Conservation (phyloP, 2,113 vertebrate genomes). For the Raja brachyura region DNA sequence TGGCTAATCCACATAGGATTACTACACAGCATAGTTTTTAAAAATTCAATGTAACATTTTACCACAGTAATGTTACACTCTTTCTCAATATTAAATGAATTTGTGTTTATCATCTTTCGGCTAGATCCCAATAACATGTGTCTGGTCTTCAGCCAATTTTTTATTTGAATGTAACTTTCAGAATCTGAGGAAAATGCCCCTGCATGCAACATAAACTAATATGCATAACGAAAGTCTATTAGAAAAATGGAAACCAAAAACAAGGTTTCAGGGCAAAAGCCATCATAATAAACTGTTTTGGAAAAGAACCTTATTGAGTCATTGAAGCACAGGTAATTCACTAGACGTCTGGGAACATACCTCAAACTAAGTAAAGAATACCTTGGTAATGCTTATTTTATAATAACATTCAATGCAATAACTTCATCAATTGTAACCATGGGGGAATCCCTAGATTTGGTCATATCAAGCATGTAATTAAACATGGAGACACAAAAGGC, state of each 20-base stretch:
- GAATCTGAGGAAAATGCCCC: background rate
- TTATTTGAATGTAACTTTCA: background rate
- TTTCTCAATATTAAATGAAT: conserved; percentile 13
- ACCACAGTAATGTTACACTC: conserved; percentile 24
- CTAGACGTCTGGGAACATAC: background rate
- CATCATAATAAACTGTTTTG: background rate
- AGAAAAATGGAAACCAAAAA: conserved; percentile 5
- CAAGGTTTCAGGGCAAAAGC: background rate
- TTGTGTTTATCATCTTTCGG: background rate
- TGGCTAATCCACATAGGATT: conserved; percentile 17
- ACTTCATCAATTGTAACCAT: background rate
- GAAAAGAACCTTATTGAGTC: background rate
- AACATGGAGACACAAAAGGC: background rate
- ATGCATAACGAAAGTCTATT: background rate
- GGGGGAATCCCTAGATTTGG: background rate
- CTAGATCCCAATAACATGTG: background rate
- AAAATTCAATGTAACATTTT: conserved; percentile 18
- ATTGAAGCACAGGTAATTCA: background rate
- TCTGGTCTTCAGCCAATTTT: background rate
- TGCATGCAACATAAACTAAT: background rate
- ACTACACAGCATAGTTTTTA: background rate
- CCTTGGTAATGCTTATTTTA: background rate
- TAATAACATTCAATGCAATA: background rate
- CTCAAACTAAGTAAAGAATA: background rate
- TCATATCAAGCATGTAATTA: background rate